Evolutionary conservation across 2,797 vertebrate species (phyloP).

Genomic region (Microctenopoma steveboyesi): DNA sequence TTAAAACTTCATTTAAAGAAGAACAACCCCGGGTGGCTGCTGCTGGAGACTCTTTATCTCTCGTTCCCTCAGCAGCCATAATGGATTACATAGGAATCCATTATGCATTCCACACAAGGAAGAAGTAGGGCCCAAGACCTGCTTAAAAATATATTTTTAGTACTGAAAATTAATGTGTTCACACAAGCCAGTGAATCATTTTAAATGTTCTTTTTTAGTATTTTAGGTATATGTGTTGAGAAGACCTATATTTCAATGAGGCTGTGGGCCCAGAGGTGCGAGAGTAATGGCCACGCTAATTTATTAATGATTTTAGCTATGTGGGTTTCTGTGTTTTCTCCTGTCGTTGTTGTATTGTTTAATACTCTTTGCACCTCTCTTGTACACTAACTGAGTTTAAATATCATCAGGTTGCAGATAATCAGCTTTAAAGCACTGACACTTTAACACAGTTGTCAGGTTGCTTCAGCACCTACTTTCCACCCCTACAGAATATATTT

Average conservation of each 20-base stretch:
- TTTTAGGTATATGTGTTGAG: conserved; percentile 89
- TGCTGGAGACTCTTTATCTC: conserved; percentile 76
- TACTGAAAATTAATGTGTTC: conserved; percentile 89
- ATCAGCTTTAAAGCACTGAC: neutral
- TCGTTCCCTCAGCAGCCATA: conserved; percentile 70
- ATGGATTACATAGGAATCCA: conserved; percentile 87
- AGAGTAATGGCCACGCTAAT: conserved; percentile 83
- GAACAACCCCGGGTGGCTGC: conserved; percentile 85
- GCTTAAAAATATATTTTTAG: conserved; percentile 92
- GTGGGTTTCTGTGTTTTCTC: conserved; percentile 67
- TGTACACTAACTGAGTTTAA: conserved; percentile 1
- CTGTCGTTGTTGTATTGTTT: conserved; percentile 58
- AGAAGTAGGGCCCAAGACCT: conserved; percentile 81
- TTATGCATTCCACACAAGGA: conserved; percentile 84
- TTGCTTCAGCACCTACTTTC: neutral
- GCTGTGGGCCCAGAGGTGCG: conserved; percentile 51
- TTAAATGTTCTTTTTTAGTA: conserved; percentile 91
- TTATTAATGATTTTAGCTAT: conserved; percentile 81
- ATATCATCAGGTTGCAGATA: conserved; percentile 8
- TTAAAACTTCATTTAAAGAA: conserved; percentile 91
- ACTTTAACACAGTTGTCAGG: conserved; percentile 6
- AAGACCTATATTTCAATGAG: conserved; percentile 87
- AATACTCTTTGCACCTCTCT: conserved; percentile 24
- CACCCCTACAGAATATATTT: conserved; percentile 15
- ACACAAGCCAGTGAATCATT: conserved; percentile 87